Conservation (phyloP, 2,797 vertebrate genomes). For the Corythornis leucogaster region DNA sequence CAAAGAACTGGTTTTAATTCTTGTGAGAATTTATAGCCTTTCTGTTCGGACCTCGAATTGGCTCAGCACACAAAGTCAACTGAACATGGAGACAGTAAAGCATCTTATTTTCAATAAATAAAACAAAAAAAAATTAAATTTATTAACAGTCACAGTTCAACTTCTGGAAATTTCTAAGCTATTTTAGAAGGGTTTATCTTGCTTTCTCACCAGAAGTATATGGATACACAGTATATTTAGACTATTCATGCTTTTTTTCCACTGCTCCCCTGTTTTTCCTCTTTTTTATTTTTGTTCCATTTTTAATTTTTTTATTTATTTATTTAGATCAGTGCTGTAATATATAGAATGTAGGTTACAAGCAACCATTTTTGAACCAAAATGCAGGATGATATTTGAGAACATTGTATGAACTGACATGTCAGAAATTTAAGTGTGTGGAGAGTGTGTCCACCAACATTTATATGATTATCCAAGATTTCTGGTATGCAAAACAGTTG, state of each 20-base stretch:
- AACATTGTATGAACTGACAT: background rate
- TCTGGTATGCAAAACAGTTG: background rate
- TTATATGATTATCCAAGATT: background rate
- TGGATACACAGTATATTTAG: background rate
- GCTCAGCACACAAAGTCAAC: background rate
- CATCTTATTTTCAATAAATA: background rate
- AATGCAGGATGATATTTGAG: background rate
- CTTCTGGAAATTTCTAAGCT: background rate
- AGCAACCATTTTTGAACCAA: background rate
- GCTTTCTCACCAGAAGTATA: background rate
- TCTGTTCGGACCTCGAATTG: background rate
- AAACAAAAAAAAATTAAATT: background rate
- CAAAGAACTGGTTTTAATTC: slow-evolving; percentile 23
- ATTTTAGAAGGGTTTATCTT: background rate
- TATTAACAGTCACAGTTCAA: background rate
- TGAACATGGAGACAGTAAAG: background rate
- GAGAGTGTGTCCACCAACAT: background rate
- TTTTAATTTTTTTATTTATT: background rate
- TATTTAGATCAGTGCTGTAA: background rate
- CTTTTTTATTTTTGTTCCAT: background rate
- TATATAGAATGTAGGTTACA: background rate
- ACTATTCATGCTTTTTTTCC: background rate
- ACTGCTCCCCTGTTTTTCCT: background rate
- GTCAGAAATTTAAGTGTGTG: background rate
- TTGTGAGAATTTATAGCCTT: slow-evolving; percentile 20